Evolutionary conservation across 2,888 invertebrate species (phyloP).

Genomic region (Eupithecia dodoneata): DNA sequence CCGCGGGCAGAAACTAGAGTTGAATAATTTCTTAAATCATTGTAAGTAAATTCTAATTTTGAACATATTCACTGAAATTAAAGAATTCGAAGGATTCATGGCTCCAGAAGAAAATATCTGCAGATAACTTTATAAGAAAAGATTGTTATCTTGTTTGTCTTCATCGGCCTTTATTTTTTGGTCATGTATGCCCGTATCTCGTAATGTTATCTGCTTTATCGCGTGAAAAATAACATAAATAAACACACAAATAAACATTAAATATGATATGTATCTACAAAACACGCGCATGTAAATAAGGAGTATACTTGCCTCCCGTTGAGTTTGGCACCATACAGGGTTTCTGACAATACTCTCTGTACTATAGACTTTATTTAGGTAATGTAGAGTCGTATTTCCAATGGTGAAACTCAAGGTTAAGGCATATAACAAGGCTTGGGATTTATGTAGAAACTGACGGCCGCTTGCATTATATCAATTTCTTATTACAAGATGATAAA

Average conservation of each 20-base stretch:
- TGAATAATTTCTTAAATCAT: too few species aligned
- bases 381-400: conserved; percentile 48
- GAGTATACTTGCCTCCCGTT: conserved; percentile 61
- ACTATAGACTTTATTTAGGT: conserved; percentile 27
- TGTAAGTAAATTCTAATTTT: too few species aligned
- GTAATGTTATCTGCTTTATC: conserved; percentile 35
- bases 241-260: conserved; percentile 39
- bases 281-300: conserved; percentile 77
- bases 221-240: conserved; percentile 48
- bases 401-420: conserved; percentile 55
- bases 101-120: too few species aligned
- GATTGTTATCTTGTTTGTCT: neutral
- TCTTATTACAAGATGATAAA: conserved; percentile 71
- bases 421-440: conserved; percentile 57
- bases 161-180: neutral
- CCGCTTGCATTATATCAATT: conserved; percentile 70
- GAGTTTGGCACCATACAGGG: conserved; percentile 69
- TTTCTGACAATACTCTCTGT: conserved; percentile 44
- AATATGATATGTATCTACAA: conserved; percentile 71
- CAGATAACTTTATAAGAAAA: neutral
- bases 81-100: too few species aligned
- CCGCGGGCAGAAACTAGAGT: too few species aligned
- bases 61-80: too few species aligned
- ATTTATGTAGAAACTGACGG: conserved; percentile 58
- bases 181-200: conserved; percentile 1